Evolutionary conservation across 2,888 invertebrate species (phyloP), one percentile per base, ranked within the genome.

Genomic region (Empis stercorea): DNA sequence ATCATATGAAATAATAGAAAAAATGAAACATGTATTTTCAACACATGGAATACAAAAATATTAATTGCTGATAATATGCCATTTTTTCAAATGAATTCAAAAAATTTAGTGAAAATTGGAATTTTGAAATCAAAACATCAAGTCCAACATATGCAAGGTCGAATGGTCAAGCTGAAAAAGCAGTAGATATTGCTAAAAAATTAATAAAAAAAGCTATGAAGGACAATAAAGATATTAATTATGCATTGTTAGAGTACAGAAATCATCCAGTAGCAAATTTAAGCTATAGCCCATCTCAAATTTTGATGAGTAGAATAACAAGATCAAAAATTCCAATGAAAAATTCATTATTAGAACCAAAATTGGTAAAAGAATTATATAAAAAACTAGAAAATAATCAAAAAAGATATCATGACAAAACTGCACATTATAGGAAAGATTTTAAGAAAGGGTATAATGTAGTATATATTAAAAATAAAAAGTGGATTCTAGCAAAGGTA

Each of bases 111-210:
- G n/a, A 41, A n/a, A 15, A 48, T 23, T 45, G 34, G 36, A 47
- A 47, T 15, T 20, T 43, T 9, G 46, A 40, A 37, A 30, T 54
- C 34, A 54, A 34, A 11, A 52, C 53, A 13, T 50, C 51, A 4
- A 52, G 54, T 36, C 51, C 51, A 13, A 32, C 3, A 20, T 43
- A 43, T n/a, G n/a, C 36, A 13, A 5, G n/a, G 1, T 34, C 20
- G 11, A 43, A 43, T 20, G 43, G 36, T 6, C 43, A 3, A 16
- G 34, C 20, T 16, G 36, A 43, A 20, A 43, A 34, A 43, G 34
- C 34, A 6, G 36, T 36, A 10, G 17, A 20, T 7, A 43, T 43
- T 16, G 20, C 34, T 13, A 43, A 43, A 43, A 20, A 34, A n/a
- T n/a, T n/a, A n/a, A n/a, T n/a, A n/a, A n/a, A n/a, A n/a, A n/a